Evolutionary conservation across 2,797 vertebrate genomes (phyloP), one percentile per base, ranked within the genome.

Genomic region (Masticophis lateralis): DNA sequence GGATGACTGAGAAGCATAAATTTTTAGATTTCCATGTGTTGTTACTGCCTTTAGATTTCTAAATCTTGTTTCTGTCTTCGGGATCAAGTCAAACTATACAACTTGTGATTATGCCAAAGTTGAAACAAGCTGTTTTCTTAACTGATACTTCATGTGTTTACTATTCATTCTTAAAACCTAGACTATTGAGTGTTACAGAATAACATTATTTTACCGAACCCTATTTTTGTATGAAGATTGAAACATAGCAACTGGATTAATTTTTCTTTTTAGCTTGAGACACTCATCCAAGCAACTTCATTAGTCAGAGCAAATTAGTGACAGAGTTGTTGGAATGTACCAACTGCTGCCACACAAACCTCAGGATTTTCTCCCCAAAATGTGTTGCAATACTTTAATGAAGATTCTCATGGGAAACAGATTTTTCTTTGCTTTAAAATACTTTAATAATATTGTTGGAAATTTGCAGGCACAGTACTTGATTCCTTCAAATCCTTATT

Each of bases 121-220:
- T n/a, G 5, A 16, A 66, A n/a, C 13, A 66, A 14, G 63, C 63
- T 32, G 28, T 32, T 69, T 69, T 69, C 63, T n/a, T n/a, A n/a
- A 13, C 63, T 66, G 28, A 14, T 28, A 66, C 63, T 69, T 32
- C 13, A 51, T 1, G 47, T 51, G 1, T 51, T 51, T 51, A 6
- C 47, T 51, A 51, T 51, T 51, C 47, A 69, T 43, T 56, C 32
- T 37, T 56, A 27, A 20, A 14, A 32, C 12, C 14, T 47, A 22
- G 32, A n/a, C 79, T 91, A 55, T 55, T 22, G 63, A 94, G 32
- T 37, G 95, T 92, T 92, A 91, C 86, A 94, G 95, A 95, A 94
- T 1, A 61, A 56, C 92, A 87, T 87, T 69, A 59, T 59, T 89
- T 92, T 90, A 90, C 74, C 57, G 93, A 94, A 59, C 12, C 22